phyloP scores from a whole-genome alignment of 2,888 invertebrate genomes.

The Aphodius sticticus region DNA sequence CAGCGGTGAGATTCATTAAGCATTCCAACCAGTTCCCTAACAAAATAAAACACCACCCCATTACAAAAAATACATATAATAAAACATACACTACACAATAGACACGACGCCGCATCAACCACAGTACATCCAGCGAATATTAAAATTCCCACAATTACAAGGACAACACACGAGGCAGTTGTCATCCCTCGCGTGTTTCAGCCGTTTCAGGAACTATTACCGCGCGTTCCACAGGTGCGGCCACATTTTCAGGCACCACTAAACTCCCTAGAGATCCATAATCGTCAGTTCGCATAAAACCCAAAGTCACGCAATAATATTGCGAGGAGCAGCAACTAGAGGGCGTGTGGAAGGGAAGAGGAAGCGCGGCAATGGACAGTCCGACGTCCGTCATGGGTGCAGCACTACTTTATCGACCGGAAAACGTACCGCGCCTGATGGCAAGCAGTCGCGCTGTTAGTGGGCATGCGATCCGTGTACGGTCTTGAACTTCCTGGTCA shows the following conservation, averaged over 20 bases:
- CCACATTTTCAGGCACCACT: slow-evolving; percentile 6
- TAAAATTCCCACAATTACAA: slow-evolving; percentile 13
- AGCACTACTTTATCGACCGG: slow-evolving; percentile 22
- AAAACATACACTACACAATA: slow-evolving; percentile 17
- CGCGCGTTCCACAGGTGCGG: slow-evolving; percentile 35
- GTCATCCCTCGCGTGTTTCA: neutral
- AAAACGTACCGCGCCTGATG: slow-evolving; percentile 12
- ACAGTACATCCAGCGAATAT: slow-evolving; percentile 26
- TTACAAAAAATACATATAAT: slow-evolving; percentile 10
- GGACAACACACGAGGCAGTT: neutral
- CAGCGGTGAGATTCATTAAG: neutral
- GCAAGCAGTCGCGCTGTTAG: slow-evolving; percentile 21
- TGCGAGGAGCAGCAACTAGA: neutral
- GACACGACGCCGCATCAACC: neutral
- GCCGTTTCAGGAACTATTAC: slow-evolving; percentile 14
- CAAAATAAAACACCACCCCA: neutral
- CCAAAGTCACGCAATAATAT: neutral
- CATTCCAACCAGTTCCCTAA: neutral
- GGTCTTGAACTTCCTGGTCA: slow-evolving; percentile 61
- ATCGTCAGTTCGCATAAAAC: neutral
- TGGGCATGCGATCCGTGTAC: slow-evolving; percentile 57
- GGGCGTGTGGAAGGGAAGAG: neutral
- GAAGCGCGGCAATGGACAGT: neutral
- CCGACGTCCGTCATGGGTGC: neutral
- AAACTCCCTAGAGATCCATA: slow-evolving; percentile 8